phyloP scores from a whole-genome alignment of 2,113 vertebrate genomes.

The Petaurus breviceps region DNA sequence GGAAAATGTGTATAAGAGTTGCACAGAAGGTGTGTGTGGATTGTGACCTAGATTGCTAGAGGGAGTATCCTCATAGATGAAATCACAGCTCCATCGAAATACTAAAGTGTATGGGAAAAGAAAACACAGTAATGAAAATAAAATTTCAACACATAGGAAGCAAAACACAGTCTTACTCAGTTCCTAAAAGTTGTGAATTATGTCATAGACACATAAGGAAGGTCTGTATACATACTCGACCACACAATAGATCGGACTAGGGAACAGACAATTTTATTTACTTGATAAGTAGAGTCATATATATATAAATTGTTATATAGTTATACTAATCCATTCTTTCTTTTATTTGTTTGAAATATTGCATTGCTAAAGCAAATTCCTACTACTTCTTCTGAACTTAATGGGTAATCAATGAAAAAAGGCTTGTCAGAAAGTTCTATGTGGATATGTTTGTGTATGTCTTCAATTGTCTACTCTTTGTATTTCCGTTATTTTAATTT shows the following conservation, averaged over 20 bases:
- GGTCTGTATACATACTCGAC: neutral
- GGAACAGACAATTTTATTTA: neutral
- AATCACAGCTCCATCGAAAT: neutral
- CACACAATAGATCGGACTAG: neutral
- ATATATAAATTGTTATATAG: neutral
- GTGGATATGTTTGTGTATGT: neutral
- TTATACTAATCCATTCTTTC: neutral
- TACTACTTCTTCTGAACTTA: neutral
- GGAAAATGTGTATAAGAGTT: neutral
- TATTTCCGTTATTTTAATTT: neutral
- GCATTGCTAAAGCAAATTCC: neutral
- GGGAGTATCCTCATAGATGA: neutral
- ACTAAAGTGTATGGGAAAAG: neutral
- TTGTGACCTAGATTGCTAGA: neutral
- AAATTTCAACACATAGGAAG: neutral
- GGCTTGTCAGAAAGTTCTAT: neutral
- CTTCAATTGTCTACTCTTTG: neutral
- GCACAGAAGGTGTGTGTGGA: neutral
- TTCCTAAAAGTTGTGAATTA: neutral
- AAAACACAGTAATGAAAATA: neutral
- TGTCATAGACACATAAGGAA: neutral
- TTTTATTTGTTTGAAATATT: neutral
- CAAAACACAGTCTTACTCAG: neutral
- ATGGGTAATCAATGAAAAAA: neutral
- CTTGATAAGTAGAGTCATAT: neutral